These are phyloP conservation scores for Tapera naevia DNA, from an alignment of 2,797 vertebrate species.

Conservation along the genomic window DNA sequence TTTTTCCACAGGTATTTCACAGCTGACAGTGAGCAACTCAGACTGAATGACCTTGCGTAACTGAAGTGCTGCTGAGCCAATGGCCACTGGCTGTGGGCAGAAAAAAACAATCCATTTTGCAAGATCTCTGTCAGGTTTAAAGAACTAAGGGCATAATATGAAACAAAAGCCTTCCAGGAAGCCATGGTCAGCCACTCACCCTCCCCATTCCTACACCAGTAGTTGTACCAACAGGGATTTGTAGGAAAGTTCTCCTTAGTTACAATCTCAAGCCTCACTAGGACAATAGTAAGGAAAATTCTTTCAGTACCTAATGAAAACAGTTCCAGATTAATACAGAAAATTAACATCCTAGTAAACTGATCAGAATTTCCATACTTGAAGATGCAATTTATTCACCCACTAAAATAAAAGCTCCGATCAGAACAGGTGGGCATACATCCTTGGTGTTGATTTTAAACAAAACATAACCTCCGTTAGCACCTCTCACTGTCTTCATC, in stretches of 20 bases:
- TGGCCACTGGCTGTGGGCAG: conserved; percentile 76
- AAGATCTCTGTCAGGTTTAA: background rate
- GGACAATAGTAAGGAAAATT: background rate
- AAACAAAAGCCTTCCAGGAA: background rate
- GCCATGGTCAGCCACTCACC: background rate
- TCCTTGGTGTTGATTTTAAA: background rate
- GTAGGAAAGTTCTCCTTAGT: background rate
- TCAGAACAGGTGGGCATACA: background rate
- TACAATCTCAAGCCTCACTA: background rate
- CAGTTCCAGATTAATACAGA: background rate
- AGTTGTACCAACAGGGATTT: background rate
- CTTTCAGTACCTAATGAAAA: background rate
- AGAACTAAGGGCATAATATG: background rate
- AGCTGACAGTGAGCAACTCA: conserved; percentile 75
- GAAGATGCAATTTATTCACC: background rate
- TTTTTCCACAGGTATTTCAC: conserved; percentile 79
- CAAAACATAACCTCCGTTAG: background rate
- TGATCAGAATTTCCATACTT: background rate
- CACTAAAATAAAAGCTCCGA: background rate
- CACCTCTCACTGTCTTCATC: background rate
- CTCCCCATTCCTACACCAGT: background rate
- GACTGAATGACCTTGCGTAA: conserved; percentile 81
- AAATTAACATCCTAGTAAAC: background rate
- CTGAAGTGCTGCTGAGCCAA: conserved; percentile 83
- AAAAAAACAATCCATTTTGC: background rate